Evolutionary conservation across 2,113 vertebrate genomes (phyloP).

Genomic region (Oophaga pumilio): DNA sequence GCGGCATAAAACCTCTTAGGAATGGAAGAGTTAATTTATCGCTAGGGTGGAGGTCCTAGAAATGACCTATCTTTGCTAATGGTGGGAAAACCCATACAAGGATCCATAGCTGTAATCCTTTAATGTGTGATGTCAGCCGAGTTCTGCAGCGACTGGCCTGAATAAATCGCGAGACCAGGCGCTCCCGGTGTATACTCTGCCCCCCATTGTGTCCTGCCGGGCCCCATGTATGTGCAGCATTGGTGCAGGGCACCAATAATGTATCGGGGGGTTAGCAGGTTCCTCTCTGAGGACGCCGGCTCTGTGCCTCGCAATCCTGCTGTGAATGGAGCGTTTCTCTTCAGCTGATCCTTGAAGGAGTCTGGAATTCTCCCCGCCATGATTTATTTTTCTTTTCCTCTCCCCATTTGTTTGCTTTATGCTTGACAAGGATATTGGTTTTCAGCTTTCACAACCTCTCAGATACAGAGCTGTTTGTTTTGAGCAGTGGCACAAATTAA

Average conservation of each 20-base stretch:
- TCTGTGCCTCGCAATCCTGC: neutral
- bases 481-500: neutral
- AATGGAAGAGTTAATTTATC: too few relatives aligned
- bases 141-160: too few relatives aligned
- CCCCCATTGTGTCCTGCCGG: too few relatives aligned
- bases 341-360: neutral
- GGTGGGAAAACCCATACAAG: too few relatives aligned
- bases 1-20: too few relatives aligned
- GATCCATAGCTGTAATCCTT: too few relatives aligned
- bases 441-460: neutral
- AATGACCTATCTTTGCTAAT: too few relatives aligned
- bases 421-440: neutral
- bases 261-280: neutral
- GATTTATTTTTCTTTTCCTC: neutral
- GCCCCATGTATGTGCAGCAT: too few relatives aligned
- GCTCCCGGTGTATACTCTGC: too few relatives aligned
- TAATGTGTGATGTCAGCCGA: too few relatives aligned
- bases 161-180: too few relatives aligned
- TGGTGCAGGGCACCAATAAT: neutral
- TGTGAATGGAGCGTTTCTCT: neutral
- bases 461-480: neutral
- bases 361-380: neutral
- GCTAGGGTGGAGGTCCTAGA: too few relatives aligned
- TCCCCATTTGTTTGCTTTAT: neutral
- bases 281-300: neutral